Evolutionary conservation across 2,888 invertebrate genomes (phyloP).

Genomic region (Tuberolachnus salignus): DNA sequence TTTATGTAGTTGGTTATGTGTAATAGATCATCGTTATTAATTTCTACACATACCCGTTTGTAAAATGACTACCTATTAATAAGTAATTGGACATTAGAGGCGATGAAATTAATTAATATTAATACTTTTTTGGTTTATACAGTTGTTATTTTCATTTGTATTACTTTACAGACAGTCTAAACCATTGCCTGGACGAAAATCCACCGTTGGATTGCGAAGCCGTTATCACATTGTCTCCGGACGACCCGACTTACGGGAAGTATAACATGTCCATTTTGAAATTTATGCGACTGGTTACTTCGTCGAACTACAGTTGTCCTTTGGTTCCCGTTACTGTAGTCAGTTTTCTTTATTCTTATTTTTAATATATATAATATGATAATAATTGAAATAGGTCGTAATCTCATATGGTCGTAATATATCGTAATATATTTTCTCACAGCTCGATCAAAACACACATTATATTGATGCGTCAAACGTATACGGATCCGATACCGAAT

Average conservation of each 20-base stretch:
- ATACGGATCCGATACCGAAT: not conserved
- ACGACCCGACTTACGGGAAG: conserved; percentile 30
- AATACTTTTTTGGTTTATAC: not conserved
- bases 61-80: no score
- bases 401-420: no score
- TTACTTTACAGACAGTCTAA: not conserved
- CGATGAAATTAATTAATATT: no score
- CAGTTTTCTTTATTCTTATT: not conserved
- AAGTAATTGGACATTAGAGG: no score
- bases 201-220: conserved; percentile 16
- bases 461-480: conserved; percentile 33
- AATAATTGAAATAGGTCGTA: not conserved
- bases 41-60: no score
- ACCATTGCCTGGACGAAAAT: conserved; percentile 6
- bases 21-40: no score
- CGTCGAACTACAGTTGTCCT: conserved; percentile 12
- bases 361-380: not conserved
- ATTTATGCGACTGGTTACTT: conserved; percentile 31
- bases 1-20: no score
- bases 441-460: conserved; percentile 47
- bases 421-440: not conserved
- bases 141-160: not conserved
- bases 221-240: not conserved
- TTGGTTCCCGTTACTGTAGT: conserved; percentile 29
- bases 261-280: conserved; percentile 26